These are phyloP conservation scores for Drosophila monieri DNA, from an alignment of 2,888 invertebrate species.

Conservation along the genomic window DNA sequence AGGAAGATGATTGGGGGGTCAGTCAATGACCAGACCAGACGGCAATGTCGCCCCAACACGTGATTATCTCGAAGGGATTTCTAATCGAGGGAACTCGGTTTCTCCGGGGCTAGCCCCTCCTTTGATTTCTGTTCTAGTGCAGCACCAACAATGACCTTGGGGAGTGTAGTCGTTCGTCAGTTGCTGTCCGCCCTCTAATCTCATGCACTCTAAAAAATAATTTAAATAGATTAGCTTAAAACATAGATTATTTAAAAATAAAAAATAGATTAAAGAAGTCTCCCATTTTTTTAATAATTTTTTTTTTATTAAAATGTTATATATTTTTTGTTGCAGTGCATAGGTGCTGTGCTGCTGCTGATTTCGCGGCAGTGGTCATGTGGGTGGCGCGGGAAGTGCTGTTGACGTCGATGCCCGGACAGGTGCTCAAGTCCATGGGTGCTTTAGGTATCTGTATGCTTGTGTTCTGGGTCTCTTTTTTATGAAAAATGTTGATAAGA, in stretches of 20 bases:
- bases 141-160: slow-evolving; percentile 44
- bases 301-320: background rate
- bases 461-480: slow-evolving; percentile 25
- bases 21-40: slow-evolving; percentile 30
- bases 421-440: slow-evolving; percentile 48
- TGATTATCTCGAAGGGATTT: slow-evolving; percentile 41
- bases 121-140: slow-evolving; percentile 15
- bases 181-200: slow-evolving; percentile 35
- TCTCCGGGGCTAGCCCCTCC: slow-evolving; percentile 19
- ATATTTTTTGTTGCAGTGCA: slow-evolving; percentile 2
- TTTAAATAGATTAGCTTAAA: background rate
- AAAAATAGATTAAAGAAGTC: background rate
- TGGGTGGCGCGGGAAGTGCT: slow-evolving; percentile 49
- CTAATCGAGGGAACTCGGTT: slow-evolving; percentile 26
- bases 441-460: slow-evolving; percentile 19
- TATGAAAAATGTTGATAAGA: slow-evolving; percentile 36
- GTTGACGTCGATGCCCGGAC: slow-evolving; percentile 43
- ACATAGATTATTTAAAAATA: background rate
- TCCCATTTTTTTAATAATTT: too few species aligned
- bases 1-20: slow-evolving; percentile 24
- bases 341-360: slow-evolving; percentile 20
- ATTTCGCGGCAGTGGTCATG: slow-evolving; percentile 48
- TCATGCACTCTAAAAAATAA: slow-evolving; percentile 22
- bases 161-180: slow-evolving; percentile 39
- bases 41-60: slow-evolving; percentile 17